Evolutionary conservation across 2,888 invertebrate species (phyloP).

Genomic region (Diloba caeruleocephala): DNA sequence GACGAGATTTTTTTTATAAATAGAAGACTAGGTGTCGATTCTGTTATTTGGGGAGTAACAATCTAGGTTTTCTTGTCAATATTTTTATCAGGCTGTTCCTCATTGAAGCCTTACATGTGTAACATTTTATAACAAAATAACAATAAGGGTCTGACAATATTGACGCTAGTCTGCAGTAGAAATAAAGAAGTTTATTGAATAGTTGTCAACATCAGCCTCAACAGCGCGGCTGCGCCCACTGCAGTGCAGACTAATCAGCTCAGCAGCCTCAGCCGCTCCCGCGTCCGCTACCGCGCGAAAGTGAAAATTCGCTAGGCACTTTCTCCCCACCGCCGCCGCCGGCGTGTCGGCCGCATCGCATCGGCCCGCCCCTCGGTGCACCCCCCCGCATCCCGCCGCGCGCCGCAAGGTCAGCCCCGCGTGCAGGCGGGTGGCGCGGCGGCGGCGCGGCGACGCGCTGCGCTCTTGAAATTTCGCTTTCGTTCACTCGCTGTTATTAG

Average conservation of each 20-base stretch:
- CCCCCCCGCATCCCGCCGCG: conserved; percentile 71
- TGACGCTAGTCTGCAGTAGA: no score
- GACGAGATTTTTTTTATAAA: no score
- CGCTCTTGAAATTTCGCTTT: conserved; percentile 93
- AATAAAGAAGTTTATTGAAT: no score
- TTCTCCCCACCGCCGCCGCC: conserved; percentile 84
- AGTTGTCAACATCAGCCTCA: not conserved
- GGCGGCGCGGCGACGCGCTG: conserved; percentile 84
- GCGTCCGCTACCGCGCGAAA: conserved; percentile 81
- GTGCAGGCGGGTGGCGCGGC: conserved; percentile 79
- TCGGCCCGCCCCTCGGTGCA: conserved; percentile 66
- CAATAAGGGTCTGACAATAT: no score
- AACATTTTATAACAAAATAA: no score
- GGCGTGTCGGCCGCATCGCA: conserved; percentile 58
- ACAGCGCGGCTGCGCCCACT: not conserved
- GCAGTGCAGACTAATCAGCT: no score
- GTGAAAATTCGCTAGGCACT: conserved; percentile 87
- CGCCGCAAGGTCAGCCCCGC: conserved; percentile 80
- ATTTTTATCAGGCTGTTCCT: no score
- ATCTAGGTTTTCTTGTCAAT: no score
- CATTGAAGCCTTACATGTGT: no score
- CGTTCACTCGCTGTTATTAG: conserved; percentile 90
- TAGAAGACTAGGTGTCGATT: no score
- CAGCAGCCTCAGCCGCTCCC: conserved; percentile 63
- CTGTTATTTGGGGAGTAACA: no score